A percentile compares a stretch with the other conserved stretches of the same genome.
phyloP scores from a whole-genome alignment of 2,888 invertebrate genomes.

The Leucophenga montana region DNA sequence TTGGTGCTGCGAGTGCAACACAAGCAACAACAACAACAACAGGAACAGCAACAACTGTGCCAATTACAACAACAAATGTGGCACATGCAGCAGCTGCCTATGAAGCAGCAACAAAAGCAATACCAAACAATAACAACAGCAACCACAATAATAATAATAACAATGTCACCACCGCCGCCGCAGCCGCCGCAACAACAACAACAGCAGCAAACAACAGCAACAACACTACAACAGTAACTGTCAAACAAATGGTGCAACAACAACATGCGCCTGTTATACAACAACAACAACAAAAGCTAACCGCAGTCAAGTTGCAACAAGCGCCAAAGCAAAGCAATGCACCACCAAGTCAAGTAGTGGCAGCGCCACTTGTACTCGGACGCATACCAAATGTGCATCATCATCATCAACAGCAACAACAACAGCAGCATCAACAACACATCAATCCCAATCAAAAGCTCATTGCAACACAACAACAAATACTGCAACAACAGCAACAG shows the following conservation, averaged over 20 bases:
- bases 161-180: conserved; percentile 24
- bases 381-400: conserved; percentile 61
- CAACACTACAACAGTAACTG: conserved; percentile 60
- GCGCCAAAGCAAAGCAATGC: conserved; percentile 26
- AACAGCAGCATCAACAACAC: conserved; percentile 59
- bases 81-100: conserved; percentile 60
- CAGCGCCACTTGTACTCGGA: conserved; percentile 59
- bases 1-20: conserved; percentile 44
- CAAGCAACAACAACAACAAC: conserved; percentile 31
- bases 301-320: conserved; percentile 43
- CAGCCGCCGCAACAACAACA: conserved; percentile 39
- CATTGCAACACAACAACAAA: conserved; percentile 67
- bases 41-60: background rate
- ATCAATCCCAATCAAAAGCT: conserved; percentile 69
- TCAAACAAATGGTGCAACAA: conserved; percentile 69
- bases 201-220: conserved; percentile 38
- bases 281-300: conserved; percentile 70
- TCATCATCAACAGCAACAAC: conserved; percentile 48
- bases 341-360: conserved; percentile 40
- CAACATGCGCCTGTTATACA: conserved; percentile 67
- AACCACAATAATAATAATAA: conserved; percentile 38
- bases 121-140: conserved; percentile 28
- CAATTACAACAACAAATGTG: conserved; percentile 43
- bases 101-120: conserved; percentile 50
- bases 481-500: conserved; percentile 65